phyloP scores from a whole-genome alignment of 2,797 vertebrate species.

The Melanotaenia parkinsoni region DNA sequence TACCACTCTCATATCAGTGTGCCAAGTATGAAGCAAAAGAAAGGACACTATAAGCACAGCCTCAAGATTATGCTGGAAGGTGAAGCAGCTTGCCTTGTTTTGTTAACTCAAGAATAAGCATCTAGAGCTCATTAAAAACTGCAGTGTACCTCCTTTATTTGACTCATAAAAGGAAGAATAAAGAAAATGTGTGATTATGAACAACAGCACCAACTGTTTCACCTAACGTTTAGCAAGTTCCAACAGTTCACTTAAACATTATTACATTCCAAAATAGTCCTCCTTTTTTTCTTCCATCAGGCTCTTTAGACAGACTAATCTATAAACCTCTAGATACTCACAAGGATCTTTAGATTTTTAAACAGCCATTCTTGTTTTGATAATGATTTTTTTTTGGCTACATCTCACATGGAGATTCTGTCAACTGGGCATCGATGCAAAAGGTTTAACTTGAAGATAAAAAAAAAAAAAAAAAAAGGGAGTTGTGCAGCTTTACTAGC shows the following conservation, averaged over 20 bases:
- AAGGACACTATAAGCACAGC: slow-evolving; percentile 10
- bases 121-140: slow-evolving; percentile 5
- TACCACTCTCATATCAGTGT: not conserved
- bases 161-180: not conserved
- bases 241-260: not conserved
- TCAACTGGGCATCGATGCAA: not conserved
- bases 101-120: not conserved
- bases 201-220: not conserved
- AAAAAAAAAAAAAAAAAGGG: not conserved
- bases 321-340: not conserved
- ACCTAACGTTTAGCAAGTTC: not conserved
- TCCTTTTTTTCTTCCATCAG: not conserved
- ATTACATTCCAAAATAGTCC: not conserved
- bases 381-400: not conserved
- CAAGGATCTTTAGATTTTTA: not conserved
- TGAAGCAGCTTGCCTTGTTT: not conserved
- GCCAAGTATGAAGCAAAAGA: slow-evolving; percentile 5
- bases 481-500: not conserved
- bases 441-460: too few species aligned
- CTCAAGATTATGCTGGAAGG: not conserved
- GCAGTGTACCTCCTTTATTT: not conserved
- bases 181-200: not conserved
- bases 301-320: not conserved
- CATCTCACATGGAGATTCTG: not conserved
- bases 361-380: not conserved